Base-by-base conservation (phyloP, 2,113 vertebrate genomes). In the Callipepla californica region DNA sequence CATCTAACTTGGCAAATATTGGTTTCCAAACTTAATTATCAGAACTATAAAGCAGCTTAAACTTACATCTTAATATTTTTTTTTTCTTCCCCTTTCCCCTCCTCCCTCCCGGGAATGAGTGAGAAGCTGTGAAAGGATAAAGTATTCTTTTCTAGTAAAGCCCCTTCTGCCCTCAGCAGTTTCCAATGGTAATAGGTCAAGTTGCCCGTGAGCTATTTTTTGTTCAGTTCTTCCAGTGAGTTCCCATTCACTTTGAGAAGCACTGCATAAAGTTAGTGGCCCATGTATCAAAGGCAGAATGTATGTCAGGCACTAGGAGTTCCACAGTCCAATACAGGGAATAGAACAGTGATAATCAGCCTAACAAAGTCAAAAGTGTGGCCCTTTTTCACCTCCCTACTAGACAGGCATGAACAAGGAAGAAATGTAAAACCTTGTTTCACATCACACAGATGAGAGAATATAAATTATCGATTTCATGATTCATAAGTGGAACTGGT, bases 291-390 rank as follows among this genome's bases (percentile, higher is more conserved):
- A 68, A 66, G 58, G 21, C 58, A 67, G 11, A 7, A 8, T 44
- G 5, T 55, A 4, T 59, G 14, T 55, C 53, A 90, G 63, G 36
- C 10, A 45, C 0, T 1, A 19, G 28, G 53, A 85, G 79, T 78
- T 34, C 42, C 67, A 55, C 0, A 0, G 38, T 63, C 25, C 38
- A 34, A 1, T 44, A 75, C 20, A 9, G 62, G 47, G 53, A 69
- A 53, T 11, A 38, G 13, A 80, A 40, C 1, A n/a, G 11, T 18
- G 45, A n/a, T 45, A 50, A 10, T 36, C 1, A 2, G 16, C 51
- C 4, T 36, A 55, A 12, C 0, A 0, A 34, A 91, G 32, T 1
- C 25, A 13, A 63, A 51, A 75, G 3, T 11, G 26, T 26, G 13
- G 4, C 4, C 1, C 2, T 57, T 42, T 70, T 72, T 53, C 59